Evolutionary conservation across 1,140 invertebrate genomes (phyloP), one percentile per base, ranked within the genome.

Genomic region (Drosophila pallidifrons): DNA sequence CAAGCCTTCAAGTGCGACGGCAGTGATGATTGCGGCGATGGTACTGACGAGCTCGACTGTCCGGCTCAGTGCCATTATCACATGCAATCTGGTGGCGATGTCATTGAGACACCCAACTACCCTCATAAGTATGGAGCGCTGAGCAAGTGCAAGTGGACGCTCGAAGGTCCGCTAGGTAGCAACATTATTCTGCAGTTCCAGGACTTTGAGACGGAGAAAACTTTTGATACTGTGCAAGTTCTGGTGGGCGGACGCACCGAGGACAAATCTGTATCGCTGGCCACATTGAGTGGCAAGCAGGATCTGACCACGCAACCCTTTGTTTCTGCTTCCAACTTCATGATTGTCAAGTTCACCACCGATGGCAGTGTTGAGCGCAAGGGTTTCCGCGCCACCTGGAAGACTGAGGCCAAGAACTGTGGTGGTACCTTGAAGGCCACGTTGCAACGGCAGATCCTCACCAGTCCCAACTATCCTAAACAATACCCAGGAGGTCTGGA

Each of bases 141-240:
- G 57, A 96, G 96, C 61, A 97, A 99, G 89, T 99, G 98, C 93
- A 98, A 98, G 93, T 99, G 98, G 98, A 99, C 98, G 0, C 93
- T 99, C 51, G 98, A 99, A 94, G 98, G 98, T 28, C 98, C 98
- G 3, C 95, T 99, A 93, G 98, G 98, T 45, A 97, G 98, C 92
- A 98, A 98, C 82, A 98, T 99, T 71, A 95, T 98, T 35, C 93
- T 99, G 63, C 94, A 99, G 95, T 98, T 99, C 93, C 97, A 98
- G 94, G 97, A 98, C 93, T 99, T 99, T 93, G 98, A 98, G 91
- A 99, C 98, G 3, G 98, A 99, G 93, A 97, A 98, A 92, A 96
- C 97, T 81, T 98, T 98, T 87, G 98, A 99, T 93, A 98, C 98
- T 38, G 98, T 99, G 5, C 98, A 99, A 93, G 97, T 99, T 77